These are phyloP conservation scores for Temnothorax ravouxi DNA, from an alignment of 2,888 invertebrate genomes.

Conservation along the genomic window DNA sequence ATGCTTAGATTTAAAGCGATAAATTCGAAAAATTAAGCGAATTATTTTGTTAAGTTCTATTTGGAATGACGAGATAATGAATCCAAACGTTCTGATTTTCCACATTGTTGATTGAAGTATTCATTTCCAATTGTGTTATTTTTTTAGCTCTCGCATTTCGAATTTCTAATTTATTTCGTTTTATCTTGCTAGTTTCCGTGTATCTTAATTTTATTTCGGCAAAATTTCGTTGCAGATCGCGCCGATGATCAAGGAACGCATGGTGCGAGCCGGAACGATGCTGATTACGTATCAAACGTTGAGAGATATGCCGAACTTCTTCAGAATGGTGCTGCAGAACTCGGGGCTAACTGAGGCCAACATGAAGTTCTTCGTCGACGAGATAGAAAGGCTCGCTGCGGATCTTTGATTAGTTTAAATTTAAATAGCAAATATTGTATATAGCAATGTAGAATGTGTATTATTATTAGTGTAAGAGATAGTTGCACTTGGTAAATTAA, in stretches of 20 bases:
- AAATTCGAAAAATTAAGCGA: not conserved
- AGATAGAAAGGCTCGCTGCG: constrained; percentile 94
- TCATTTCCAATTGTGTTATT: not conserved
- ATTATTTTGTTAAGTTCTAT: not conserved
- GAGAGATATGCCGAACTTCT: constrained; percentile 95
- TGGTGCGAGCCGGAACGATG: constrained; percentile 98
- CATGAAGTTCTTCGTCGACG: constrained; percentile 95
- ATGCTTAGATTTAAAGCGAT: not conserved
- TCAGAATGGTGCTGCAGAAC: constrained; percentile 97
- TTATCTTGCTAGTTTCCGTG: not conserved
- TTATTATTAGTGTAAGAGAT: no score
- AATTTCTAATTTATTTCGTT: not conserved
- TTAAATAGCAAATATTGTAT: constrained; percentile 40
- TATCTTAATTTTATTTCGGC: not conserved
- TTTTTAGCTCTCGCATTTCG: not conserved
- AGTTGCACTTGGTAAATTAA: constrained; percentile 18
- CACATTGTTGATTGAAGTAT: not conserved
- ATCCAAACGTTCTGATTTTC: not conserved
- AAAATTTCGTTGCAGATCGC: constrained; percentile 88
- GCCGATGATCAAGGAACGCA: constrained; percentile 96
- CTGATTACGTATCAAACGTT: constrained; percentile 98
- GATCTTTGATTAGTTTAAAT: constrained; percentile 87
- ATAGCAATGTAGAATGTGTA: constrained; percentile 38
- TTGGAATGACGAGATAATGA: not conserved
- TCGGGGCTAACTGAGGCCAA: constrained; percentile 94